Conservation (phyloP, 1,140 invertebrate species). For the Hestina assimilis region DNA sequence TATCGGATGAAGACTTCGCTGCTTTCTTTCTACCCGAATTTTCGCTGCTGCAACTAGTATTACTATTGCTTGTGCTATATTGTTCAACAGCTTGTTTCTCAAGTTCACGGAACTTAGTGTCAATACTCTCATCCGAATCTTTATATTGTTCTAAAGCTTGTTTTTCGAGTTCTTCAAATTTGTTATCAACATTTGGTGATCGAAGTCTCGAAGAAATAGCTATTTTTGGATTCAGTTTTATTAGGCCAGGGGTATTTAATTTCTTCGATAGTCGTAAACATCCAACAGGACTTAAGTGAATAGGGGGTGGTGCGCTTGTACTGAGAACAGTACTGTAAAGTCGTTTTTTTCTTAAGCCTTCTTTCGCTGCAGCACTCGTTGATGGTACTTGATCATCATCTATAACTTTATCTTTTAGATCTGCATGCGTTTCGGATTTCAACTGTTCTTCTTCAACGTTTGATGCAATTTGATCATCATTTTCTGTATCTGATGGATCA, state of each 20-base stretch:
- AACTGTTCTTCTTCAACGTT: constrained; percentile 21
- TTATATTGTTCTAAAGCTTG: constrained; percentile 76
- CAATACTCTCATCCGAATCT: constrained; percentile 73
- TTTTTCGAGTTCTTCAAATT: constrained; percentile 72
- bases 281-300: constrained; percentile 42
- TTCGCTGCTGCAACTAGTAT: constrained; percentile 70
- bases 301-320: constrained; percentile 53
- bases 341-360: constrained; percentile 58
- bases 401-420: constrained; percentile 36
- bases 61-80: constrained; percentile 72
- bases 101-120: constrained; percentile 68
- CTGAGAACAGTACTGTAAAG: constrained; percentile 71
- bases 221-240: constrained; percentile 67
- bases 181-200: constrained; percentile 50
- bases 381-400: constrained; percentile 50
- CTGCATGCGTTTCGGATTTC: constrained; percentile 26
- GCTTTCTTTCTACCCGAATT: constrained; percentile 51
- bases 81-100: constrained; percentile 73
- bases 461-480: constrained; percentile 23
- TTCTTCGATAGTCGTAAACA: constrained; percentile 62
- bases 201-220: constrained; percentile 50
- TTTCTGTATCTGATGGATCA: constrained; percentile 27
- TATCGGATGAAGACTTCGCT: constrained; percentile 25
- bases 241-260: constrained; percentile 50
- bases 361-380: constrained; percentile 49